These are phyloP conservation scores for Lepus oiostolus DNA, from an alignment of 2,797 vertebrate species.

Conservation along the genomic window DNA sequence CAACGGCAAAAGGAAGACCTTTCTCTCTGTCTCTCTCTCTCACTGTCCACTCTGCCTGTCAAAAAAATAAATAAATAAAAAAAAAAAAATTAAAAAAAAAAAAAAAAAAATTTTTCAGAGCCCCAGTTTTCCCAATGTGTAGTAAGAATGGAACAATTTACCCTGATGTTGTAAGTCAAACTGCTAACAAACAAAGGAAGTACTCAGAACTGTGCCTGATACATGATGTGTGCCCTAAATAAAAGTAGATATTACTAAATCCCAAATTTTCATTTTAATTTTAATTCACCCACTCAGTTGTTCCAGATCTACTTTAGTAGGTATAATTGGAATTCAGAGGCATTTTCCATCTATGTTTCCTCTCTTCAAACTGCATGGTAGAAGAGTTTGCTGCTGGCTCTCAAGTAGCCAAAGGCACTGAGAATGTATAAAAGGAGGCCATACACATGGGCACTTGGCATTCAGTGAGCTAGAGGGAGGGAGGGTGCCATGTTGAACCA, in stretches of 20 bases:
- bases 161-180: not conserved
- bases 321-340: not conserved
- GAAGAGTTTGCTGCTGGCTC: not conserved
- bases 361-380: not conserved
- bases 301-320: not conserved
- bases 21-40: no score
- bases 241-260: not conserved
- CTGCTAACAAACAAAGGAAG: not conserved
- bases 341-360: not conserved
- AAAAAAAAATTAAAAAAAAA: no score
- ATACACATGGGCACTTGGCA: not conserved
- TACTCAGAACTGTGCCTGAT: not conserved
- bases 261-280: not conserved
- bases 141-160: slow-evolving; percentile 16
- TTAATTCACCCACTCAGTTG: not conserved
- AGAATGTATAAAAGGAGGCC: not conserved
- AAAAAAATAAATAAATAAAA: no score
- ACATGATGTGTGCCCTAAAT: not conserved
- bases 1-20: no score
- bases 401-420: not conserved
- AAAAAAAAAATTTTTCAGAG: no score
- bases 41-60: no score
- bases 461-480: not conserved
- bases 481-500: not conserved
- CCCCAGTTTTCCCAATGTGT: not conserved